A percentile compares a stretch with the other conserved stretches of the same genome.
phyloP scores from a whole-genome alignment of 2,888 invertebrate genomes.

The Monochamus alternatus region DNA sequence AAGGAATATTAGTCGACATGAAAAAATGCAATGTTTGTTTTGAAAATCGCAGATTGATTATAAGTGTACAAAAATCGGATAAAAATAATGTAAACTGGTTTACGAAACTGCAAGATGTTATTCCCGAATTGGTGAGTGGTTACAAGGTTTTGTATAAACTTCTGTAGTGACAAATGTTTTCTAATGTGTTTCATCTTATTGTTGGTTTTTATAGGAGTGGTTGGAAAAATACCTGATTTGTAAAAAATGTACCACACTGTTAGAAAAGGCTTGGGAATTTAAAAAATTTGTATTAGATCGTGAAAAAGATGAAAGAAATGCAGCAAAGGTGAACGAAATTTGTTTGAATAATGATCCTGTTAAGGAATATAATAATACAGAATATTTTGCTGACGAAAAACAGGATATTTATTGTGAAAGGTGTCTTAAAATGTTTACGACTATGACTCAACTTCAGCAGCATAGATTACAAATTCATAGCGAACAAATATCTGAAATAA shows the following conservation, averaged over 20 bases:
- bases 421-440: slow-evolving; percentile 16
- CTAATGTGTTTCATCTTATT: neutral
- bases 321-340: neutral
- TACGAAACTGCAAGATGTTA: slow-evolving; percentile 45
- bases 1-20: neutral
- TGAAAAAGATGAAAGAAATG: slow-evolving; percentile 13
- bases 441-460: slow-evolving; percentile 17
- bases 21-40: slow-evolving; percentile 20
- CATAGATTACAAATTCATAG: slow-evolving; percentile 34
- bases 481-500: slow-evolving; percentile 22
- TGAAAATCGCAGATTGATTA: neutral
- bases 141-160: neutral
- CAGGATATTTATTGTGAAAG: slow-evolving; percentile 5
- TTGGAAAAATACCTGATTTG: slow-evolving; percentile 50
- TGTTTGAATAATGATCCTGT: neutral
- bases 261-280: slow-evolving; percentile 51
- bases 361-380: slow-evolving; percentile 3
- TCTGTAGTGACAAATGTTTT: too few relatives aligned
- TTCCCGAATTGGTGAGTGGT: slow-evolving; percentile 46
- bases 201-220: slow-evolving; percentile 51
- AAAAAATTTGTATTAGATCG: slow-evolving; percentile 34
- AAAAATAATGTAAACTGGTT: slow-evolving; percentile 44
- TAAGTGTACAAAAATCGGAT: slow-evolving; percentile 34
- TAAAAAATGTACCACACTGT: slow-evolving; percentile 45
- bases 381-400: slow-evolving; percentile 34